These are phyloP conservation scores for Lateolabrax maculatus DNA, from an alignment of 2,797 vertebrate species.

Conservation along the genomic window DNA sequence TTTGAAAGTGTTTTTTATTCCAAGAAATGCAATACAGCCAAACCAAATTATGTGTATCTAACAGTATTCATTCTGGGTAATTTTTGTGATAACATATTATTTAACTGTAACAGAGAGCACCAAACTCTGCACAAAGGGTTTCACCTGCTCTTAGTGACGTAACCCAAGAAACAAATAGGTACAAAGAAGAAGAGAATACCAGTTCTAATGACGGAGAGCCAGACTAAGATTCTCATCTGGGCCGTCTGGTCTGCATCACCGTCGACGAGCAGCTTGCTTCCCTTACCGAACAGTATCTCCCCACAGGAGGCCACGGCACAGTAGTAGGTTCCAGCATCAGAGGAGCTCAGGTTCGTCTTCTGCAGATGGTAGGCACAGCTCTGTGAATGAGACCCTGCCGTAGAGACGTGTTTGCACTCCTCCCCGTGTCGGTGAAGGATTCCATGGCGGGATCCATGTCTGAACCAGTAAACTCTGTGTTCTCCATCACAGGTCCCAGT, in stretches of 20 bases:
- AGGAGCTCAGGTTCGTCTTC: slow-evolving; percentile 46
- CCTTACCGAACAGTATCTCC: slow-evolving; percentile 64
- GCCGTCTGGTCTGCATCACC: not conserved
- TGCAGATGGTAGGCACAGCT: slow-evolving; percentile 68
- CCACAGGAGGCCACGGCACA: slow-evolving; percentile 72
- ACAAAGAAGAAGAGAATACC: slow-evolving; percentile 36
- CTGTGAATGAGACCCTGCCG: not conserved
- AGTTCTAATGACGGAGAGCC: slow-evolving; percentile 50
- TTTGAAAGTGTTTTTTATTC: not conserved
- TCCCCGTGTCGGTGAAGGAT: slow-evolving; percentile 50
- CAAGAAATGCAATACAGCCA: not conserved
- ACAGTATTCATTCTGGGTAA: not conserved
- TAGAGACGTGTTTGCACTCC: not conserved
- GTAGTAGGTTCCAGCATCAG: slow-evolving; percentile 64
- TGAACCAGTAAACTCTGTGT: slow-evolving; percentile 72
- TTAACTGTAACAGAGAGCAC: not conserved
- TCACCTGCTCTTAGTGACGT: slow-evolving; percentile 1
- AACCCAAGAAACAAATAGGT: not conserved
- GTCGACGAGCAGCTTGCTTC: slow-evolving; percentile 31
- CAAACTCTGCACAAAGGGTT: not conserved
- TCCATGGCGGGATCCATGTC: slow-evolving; percentile 39
- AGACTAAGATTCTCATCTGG: slow-evolving; percentile 33
- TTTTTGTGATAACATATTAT: too few relatives aligned
- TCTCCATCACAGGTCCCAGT: slow-evolving; percentile 49
- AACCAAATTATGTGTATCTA: not conserved